Percentiles rank a stretch among this genome's conserved stretches.
These are phyloP conservation scores for Tiliqua scincoides DNA, from an alignment of 2,113 vertebrate species.

Conservation along the genomic window DNA sequence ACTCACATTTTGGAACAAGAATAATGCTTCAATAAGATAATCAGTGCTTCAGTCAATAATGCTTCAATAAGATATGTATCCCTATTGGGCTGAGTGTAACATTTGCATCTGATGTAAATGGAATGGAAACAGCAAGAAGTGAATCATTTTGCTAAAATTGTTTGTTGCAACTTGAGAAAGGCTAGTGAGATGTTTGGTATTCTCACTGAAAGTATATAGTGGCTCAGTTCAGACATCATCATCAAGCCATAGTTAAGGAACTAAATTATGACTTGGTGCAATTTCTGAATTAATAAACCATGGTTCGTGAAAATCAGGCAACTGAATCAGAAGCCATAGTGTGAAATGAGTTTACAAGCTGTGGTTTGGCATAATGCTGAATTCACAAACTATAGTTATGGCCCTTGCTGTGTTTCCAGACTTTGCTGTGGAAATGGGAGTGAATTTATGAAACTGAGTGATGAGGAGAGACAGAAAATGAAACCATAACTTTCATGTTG, in stretches of 20 bases:
- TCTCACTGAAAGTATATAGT: background rate
- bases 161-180: background rate
- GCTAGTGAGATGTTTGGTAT: background rate
- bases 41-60: background rate
- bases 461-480: background rate
- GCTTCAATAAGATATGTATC: no score
- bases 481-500: background rate
- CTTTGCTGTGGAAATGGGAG: no score
- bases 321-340: no score
- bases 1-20: background rate
- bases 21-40: background rate
- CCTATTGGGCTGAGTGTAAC: background rate
- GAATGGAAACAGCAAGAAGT: background rate
- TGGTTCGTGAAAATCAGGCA: background rate
- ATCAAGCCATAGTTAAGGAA: no score
- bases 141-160: background rate
- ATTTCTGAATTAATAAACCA: background rate
- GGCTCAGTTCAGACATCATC: no score
- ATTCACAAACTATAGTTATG: no score
- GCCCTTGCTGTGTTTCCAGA: no score
- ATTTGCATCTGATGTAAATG: background rate
- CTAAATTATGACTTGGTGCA: no score
- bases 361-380: no score
- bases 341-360: no score
- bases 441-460: background rate